Base-by-base conservation (phyloP, 2,113 vertebrate genomes). In the Marcusenius ussheri region DNA sequence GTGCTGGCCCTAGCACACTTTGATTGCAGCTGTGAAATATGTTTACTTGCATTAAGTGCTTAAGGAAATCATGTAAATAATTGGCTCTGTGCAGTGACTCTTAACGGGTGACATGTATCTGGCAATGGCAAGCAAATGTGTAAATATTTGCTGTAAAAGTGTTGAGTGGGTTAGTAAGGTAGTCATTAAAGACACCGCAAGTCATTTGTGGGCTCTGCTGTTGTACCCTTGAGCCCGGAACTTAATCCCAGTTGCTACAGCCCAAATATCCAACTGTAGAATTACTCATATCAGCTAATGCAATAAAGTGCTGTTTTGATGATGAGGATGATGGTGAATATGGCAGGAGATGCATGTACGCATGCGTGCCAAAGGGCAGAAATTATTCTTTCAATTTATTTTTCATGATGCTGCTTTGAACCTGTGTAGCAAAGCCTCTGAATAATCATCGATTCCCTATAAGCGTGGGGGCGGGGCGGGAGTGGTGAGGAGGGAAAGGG, bases 141-240 rank as follows among this genome's bases (percentile, higher is more conserved):
- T 8, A 47, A 53, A 87, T 74, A 39, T 88, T 91, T 83, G 49
- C 42, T 56, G 35, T n/a, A 90, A 84, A 45, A 84, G 19, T 24
- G 21, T 84, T n/a, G 83, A n/a, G 17, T 84, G 83, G 19, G 39
- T 84, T 84, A 84, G 9, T n/a, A 47, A 46, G 83, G 83, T 84
- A 42, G 21, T n/a, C 9, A 11, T 47, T 84, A 47, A n/a, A 45
- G 39, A 46, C 17, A 8, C 4, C 7, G 19, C 45, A 80, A 42
- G 35, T 19, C 35, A 42, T 80, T 80, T 19, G 74, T 80, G 35
- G 74, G 1, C 35, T 80, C 35, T 42, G 31, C 74, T 80, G 31
- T 42, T 42, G 5, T 80, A 21, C 35, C 74, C 74, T 80, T 80
- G 35, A 80, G 74, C 35, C 35, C 42, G 17, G 35, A 42, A 39